These are phyloP conservation scores for Chaetogeoica ovagalla DNA, from an alignment of 2,888 invertebrate species.

Conservation along the genomic window DNA sequence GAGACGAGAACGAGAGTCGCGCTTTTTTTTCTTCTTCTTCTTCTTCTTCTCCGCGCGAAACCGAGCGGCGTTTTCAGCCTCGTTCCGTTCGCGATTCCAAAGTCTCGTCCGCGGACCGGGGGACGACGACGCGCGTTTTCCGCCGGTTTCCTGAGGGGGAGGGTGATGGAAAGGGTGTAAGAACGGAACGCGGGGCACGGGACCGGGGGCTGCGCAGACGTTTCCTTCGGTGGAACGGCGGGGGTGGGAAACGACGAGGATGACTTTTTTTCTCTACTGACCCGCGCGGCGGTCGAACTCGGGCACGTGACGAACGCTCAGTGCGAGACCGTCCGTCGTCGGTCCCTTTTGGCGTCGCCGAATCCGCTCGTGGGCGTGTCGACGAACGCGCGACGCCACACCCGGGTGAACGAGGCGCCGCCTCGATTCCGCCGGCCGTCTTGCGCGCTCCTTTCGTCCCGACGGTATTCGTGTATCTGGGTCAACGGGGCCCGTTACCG, in stretches of 20 bases:
- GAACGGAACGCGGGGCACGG: too few relatives aligned
- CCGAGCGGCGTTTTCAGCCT: too few relatives aligned
- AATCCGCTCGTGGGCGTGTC: conserved; percentile 45
- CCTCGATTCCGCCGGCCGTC: conserved; percentile 16
- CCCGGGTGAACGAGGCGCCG: conserved; percentile 20
- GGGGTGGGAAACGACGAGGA: background rate
- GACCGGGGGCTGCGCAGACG: too few relatives aligned
- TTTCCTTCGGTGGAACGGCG: background rate
- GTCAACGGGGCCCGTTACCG: conserved; percentile 25
- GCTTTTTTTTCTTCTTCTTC: too few relatives aligned
- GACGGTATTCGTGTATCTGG: background rate
- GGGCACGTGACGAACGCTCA: conserved; percentile 53
- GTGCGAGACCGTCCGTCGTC: conserved; percentile 40
- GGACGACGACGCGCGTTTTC: too few relatives aligned
- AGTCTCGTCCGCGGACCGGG: too few relatives aligned
- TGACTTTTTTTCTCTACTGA: background rate
- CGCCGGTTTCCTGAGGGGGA: too few relatives aligned
- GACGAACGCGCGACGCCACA: background rate
- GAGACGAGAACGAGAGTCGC: too few relatives aligned
- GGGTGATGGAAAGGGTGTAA: too few relatives aligned
- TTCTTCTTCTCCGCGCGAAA: too few relatives aligned
- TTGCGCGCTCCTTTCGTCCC: background rate
- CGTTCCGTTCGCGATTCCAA: too few relatives aligned
- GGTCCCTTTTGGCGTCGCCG: conserved; percentile 45
- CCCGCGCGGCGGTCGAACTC: conserved; percentile 47